Percentiles rank a stretch among this genome's conserved stretches.
These are phyloP conservation scores for Drosophila nigricruria DNA, from an alignment of 2,888 invertebrate genomes.

Conservation along the genomic window DNA sequence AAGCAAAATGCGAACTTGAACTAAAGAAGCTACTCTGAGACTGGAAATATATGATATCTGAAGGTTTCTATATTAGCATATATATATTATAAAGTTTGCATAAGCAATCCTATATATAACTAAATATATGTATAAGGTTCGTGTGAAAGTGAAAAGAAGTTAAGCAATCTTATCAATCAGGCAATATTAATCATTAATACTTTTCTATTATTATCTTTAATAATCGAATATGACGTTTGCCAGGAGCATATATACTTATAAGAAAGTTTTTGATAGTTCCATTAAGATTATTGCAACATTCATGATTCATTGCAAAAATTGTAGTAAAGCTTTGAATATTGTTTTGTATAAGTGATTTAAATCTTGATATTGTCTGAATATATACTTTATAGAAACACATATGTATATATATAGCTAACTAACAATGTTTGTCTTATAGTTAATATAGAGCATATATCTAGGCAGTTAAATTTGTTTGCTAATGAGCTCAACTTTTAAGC, in stretches of 20 bases:
- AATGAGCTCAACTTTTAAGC: conserved; percentile 31
- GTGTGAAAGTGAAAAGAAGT: neutral
- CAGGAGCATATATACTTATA: neutral
- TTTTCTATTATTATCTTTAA: neutral
- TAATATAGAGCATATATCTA: neutral
- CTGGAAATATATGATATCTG: conserved; percentile 22
- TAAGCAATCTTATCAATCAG: neutral
- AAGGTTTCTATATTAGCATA: neutral
- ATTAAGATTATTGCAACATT: neutral
- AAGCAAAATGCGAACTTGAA: conserved; percentile 6
- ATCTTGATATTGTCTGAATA: neutral
- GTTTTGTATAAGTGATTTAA: too few relatives aligned
- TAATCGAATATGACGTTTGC: neutral
- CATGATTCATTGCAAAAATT: neutral
- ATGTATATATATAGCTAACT: neutral
- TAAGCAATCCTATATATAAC: neutral
- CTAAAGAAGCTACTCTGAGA: conserved; percentile 16
- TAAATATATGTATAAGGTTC: neutral
- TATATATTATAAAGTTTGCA: neutral
- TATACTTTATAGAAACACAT: neutral
- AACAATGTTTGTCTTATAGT: neutral
- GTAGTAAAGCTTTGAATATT: neutral
- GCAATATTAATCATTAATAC: neutral
- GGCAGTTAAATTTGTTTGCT: conserved; percentile 21
- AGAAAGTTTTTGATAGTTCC: neutral